Percentiles rank a stretch among this genome's conserved stretches.
Conservation (phyloP, 2,888 invertebrate genomes). For the Mythimna impura region DNA sequence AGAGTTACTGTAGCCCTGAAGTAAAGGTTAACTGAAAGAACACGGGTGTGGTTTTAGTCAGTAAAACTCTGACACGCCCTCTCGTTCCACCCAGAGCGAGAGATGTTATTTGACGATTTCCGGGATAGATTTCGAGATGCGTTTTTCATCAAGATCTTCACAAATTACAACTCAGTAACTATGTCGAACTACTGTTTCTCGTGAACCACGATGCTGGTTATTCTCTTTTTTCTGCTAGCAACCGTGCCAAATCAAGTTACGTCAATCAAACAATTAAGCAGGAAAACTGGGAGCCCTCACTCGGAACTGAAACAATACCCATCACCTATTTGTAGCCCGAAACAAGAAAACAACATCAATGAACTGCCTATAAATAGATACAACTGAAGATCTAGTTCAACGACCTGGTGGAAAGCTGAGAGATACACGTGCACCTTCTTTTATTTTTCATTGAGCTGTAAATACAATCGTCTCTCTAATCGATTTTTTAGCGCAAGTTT, state of each 20-base stretch:
- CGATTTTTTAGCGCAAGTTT: not conserved
- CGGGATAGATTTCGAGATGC: too few relatives aligned
- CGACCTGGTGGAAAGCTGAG: conserved; percentile 9
- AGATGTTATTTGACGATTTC: too few relatives aligned
- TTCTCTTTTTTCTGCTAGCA: not conserved
- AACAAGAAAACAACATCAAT: conserved; percentile 31
- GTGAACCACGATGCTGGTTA: not conserved
- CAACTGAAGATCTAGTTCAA: conserved; percentile 30
- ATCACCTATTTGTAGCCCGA: conserved; percentile 17
- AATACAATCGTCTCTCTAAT: not conserved
- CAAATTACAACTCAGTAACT: too few relatives aligned
- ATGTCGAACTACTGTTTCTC: not conserved
- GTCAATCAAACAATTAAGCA: conserved; percentile 27
- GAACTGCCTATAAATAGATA: conserved; percentile 19
- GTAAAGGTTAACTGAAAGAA: too few relatives aligned
- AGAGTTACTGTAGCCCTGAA: too few relatives aligned
- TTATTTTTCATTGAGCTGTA: conserved; percentile 29
- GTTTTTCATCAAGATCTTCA: too few relatives aligned
- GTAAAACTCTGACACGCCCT: too few relatives aligned
- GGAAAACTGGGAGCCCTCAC: conserved; percentile 29
- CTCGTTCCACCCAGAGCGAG: too few relatives aligned
- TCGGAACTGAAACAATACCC: conserved; percentile 36
- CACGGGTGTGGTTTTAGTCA: too few relatives aligned
- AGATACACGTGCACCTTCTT: conserved; percentile 2
- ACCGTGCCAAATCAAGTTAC: conserved; percentile 9